Evolutionary conservation across 2,113 vertebrate genomes (phyloP).

Genomic region (Carettochelys insculpta): DNA sequence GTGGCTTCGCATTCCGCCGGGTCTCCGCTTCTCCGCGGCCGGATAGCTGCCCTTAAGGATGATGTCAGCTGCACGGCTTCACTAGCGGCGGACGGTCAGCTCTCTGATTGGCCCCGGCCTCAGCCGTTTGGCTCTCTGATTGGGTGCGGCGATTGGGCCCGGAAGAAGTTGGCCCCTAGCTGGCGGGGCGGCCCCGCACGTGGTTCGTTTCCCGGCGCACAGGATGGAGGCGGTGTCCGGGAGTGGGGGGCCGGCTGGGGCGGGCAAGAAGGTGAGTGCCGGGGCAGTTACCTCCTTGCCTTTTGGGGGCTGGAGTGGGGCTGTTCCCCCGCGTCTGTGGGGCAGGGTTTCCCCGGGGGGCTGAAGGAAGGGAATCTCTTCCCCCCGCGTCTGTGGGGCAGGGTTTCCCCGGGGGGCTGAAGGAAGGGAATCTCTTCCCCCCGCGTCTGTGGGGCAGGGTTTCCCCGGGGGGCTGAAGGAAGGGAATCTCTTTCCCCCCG

Average conservation of each 20-base stretch:
- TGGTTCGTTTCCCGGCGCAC: background rate
- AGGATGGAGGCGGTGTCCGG: background rate
- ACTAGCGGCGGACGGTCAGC: no score
- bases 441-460: no score
- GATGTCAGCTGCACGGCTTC: background rate
- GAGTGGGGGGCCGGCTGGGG: background rate
- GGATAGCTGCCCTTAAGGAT: background rate
- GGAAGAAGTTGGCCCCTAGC: background rate
- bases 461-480: no score
- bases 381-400: no score
- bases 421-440: no score
- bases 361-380: no score
- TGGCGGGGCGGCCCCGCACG: fast-evolving
- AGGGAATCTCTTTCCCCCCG: no score
- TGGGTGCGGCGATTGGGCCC: background rate
- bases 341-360: no score
- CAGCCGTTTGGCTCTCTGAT: background rate
- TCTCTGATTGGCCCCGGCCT: background rate
- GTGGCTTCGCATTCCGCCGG: background rate
- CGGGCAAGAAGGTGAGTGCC: background rate
- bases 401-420: no score
- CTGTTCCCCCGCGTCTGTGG: no score
- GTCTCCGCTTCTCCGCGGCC: no score
- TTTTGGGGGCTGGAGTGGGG: background rate
- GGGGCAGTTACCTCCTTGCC: background rate